Evolutionary conservation across 2,888 invertebrate species (phyloP), one percentile per base, ranked within the genome.

Genomic region (Drosophila quinaria): DNA sequence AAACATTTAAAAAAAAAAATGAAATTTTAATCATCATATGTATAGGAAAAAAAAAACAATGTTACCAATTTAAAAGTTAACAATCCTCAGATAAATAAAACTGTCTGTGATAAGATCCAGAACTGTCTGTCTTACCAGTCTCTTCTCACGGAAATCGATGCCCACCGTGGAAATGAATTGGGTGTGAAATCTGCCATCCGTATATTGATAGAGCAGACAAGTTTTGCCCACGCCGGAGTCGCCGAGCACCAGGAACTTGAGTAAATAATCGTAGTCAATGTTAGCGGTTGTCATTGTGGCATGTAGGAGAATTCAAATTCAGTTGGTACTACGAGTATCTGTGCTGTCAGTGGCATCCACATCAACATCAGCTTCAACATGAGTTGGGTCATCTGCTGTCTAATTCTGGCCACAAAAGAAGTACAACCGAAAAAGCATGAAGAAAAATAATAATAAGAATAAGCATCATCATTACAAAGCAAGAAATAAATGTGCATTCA

Each of bases 191-290:
- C 95, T 94, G 59, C 97, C 97, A 93, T 98, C 98, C 3, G 98
- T 98, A 92, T 98, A 99, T 91, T 98, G 98, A 92, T 97, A 98
- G 17, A 99, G 94, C 90, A 99, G 97, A 91, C 98, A 98, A 0
- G 99, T 99, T 94, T 99, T 99, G 13, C 99, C 99, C 58, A 99
- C 98, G 35, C 98, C 98, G 1, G 98, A 98, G 93, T 99, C 98
- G n/a, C 98, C 99, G 67, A 98, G 95, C 67, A 98, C 97, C 70
- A 99, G 94, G 92, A 99, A 96, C 81, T 93, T 93, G 75, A 93
- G 91, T 80, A 93, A 74, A 78, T 92, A 93, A 86, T 93, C 93
- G 83, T 93, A 93, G 75, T 93, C 93, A 74, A 92, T 91, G 68
- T 87, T 88, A 58, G 82, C 51, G 33, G 49, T 70, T 67, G 90